A percentile compares a stretch with the other conserved stretches of the same genome.
phyloP scores from a whole-genome alignment of 2,888 invertebrate genomes.

The Liopterus haemorrhoidalis region DNA sequence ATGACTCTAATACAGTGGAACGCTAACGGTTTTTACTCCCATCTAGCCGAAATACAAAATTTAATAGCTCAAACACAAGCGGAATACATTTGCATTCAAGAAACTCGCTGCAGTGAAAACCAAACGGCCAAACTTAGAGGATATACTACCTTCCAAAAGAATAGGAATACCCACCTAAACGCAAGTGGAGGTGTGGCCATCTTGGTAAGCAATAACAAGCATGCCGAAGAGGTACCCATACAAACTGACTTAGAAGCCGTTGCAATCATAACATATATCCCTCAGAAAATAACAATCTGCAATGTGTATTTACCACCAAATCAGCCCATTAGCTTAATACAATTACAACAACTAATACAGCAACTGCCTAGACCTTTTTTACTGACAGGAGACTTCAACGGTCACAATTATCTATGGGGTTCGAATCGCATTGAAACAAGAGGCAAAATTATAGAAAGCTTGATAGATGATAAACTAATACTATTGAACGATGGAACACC shows the following conservation, averaged over 20 bases:
- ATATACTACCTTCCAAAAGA: conserved; percentile 4
- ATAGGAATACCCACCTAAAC: conserved; percentile 4
- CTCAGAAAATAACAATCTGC: conserved; percentile 1
- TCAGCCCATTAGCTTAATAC: no score
- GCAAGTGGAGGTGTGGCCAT: conserved; percentile 10
- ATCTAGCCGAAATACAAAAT: conserved; percentile 4
- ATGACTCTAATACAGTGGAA: conserved; percentile 15
- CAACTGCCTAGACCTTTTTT: no score
- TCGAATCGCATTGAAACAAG: no score
- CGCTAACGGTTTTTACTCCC: conserved; percentile 8
- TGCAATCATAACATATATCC: conserved; percentile 5
- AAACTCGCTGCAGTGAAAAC: conserved; percentile 8
- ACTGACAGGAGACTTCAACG: no score
- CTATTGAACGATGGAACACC: no score
- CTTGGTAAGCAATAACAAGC: conserved; percentile 4
- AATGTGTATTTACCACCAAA: no score
- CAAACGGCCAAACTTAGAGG: not conserved
- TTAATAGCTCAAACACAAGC: conserved; percentile 3
- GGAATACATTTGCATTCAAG: conserved; percentile 7
- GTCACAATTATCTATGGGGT: no score
- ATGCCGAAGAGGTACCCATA: conserved; percentile 8
- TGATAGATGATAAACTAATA: no score
- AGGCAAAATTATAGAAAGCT: no score
- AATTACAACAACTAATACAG: no score
- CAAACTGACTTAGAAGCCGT: conserved; percentile 7